These are phyloP conservation scores for Gulo gulo DNA, from an alignment of 2,113 vertebrate species.

Conservation along the genomic window DNA sequence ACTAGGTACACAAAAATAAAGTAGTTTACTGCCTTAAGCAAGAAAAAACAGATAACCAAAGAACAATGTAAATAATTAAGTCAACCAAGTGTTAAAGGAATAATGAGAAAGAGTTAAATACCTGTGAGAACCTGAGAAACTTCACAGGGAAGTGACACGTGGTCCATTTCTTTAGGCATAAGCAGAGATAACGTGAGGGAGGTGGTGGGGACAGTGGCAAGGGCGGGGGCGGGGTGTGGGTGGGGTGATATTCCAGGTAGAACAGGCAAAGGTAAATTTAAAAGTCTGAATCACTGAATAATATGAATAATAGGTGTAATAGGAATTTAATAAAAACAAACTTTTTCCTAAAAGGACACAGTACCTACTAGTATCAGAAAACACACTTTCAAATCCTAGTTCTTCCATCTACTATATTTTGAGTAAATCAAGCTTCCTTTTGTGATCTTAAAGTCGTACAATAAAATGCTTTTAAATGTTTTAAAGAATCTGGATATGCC, in stretches of 20 bases:
- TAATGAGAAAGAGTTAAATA: background rate
- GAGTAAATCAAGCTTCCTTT: background rate
- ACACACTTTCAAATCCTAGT: background rate
- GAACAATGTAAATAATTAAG: slow-evolving; percentile 8
- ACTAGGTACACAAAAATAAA: background rate
- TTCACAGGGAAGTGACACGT: background rate
- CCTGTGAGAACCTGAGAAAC: background rate
- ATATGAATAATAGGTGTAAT: background rate
- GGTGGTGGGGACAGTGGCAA: too few relatives aligned
- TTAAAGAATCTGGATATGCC: background rate
- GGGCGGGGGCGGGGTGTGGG: too few relatives aligned
- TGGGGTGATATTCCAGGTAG: background rate
- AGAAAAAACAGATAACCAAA: slow-evolving; percentile 12
- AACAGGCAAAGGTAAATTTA: background rate
- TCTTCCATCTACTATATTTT: background rate
- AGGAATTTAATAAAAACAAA: slow-evolving; percentile 6
- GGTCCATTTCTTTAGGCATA: background rate
- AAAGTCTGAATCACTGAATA: background rate
- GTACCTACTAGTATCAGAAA: background rate
- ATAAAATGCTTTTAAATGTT: background rate
- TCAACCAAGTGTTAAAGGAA: background rate
- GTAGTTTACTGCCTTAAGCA: background rate
- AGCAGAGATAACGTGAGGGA: background rate
- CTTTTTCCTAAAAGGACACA: background rate
- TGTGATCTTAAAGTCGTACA: background rate